These are phyloP conservation scores for Elaphurus davidianus DNA, from an alignment of 2,113 vertebrate species.

Conservation along the genomic window DNA sequence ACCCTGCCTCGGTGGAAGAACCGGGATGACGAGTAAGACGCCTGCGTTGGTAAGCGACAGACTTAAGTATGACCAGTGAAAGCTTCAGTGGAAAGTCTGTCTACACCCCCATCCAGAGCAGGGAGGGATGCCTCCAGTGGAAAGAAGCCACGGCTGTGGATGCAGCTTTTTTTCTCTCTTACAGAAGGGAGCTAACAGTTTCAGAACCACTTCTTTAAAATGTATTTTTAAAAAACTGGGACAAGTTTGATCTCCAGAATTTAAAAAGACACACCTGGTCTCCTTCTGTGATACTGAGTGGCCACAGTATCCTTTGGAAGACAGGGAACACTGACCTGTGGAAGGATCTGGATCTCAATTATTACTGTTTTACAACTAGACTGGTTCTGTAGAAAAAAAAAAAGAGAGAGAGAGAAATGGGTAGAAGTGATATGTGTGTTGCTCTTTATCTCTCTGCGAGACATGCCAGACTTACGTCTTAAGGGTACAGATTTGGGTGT, in stretches of 20 bases:
- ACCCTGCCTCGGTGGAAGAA: fast-evolving
- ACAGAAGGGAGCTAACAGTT: not conserved
- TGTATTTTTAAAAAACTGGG: not conserved
- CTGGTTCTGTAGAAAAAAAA: not conserved
- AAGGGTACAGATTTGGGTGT: not conserved
- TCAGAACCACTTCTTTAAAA: not conserved
- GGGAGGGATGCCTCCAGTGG: not conserved
- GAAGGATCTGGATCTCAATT: not conserved
- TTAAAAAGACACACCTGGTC: not conserved
- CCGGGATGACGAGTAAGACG: fast-evolving
- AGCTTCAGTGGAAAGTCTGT: not conserved
- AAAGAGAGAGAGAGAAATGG: not conserved
- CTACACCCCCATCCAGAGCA: not conserved
- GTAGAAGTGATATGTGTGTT: not conserved
- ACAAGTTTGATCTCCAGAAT: not conserved
- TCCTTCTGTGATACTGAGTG: not conserved
- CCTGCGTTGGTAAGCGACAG: not conserved
- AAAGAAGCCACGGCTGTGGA: not conserved
- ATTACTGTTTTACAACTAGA: not conserved
- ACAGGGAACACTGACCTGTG: not conserved
- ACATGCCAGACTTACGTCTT: not conserved
- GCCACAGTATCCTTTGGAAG: not conserved
- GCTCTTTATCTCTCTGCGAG: not conserved
- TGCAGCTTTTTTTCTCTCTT: not conserved
- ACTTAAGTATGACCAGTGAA: not conserved